Evolutionary conservation across 2,888 invertebrate species (phyloP).

Genomic region (Pharmacophagus antenor): DNA sequence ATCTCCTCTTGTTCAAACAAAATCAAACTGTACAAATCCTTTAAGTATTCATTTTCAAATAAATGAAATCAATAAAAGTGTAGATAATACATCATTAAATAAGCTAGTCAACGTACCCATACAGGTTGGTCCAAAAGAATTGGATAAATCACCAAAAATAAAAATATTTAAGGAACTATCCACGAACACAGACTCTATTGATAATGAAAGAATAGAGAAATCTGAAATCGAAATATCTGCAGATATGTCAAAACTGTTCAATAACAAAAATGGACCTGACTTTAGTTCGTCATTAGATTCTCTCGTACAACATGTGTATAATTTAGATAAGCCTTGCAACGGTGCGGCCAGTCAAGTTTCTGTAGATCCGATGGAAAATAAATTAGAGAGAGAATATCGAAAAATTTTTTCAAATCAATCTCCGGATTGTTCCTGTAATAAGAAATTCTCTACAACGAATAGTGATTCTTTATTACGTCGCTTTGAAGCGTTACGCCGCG

Average conservation of each 20-base stretch:
- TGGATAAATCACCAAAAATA: constrained; percentile 29
- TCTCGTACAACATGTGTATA: constrained; percentile 58
- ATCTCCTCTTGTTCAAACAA: constrained; percentile 56
- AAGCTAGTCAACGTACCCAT: constrained; percentile 17
- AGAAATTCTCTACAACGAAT: constrained; percentile 44
- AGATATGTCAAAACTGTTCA: constrained; percentile 31
- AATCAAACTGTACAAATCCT: constrained; percentile 51
- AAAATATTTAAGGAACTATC: constrained; percentile 32
- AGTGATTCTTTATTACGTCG: constrained; percentile 54
- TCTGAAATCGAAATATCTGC: constrained; percentile 18
- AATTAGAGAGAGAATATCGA: constrained; percentile 60
- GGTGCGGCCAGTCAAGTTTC: constrained; percentile 45
- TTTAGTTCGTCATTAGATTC: constrained; percentile 59
- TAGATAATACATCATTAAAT: constrained; percentile 35
- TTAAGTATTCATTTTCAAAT: constrained; percentile 21
- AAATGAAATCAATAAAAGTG: constrained; percentile 37
- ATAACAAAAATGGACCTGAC: constrained; percentile 34
- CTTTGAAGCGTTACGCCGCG: constrained; percentile 58
- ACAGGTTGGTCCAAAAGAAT: constrained; percentile 17
- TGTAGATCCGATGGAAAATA: constrained; percentile 58
- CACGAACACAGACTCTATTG: constrained; percentile 33
- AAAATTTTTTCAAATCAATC: constrained; percentile 51
- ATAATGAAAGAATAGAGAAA: constrained; percentile 33
- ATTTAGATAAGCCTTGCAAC: constrained; percentile 55
- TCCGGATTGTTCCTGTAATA: constrained; percentile 43